Evolutionary conservation across 1,140 invertebrate genomes (phyloP), one percentile per base, ranked within the genome.

Genomic region (Kradibia gibbosae): DNA sequence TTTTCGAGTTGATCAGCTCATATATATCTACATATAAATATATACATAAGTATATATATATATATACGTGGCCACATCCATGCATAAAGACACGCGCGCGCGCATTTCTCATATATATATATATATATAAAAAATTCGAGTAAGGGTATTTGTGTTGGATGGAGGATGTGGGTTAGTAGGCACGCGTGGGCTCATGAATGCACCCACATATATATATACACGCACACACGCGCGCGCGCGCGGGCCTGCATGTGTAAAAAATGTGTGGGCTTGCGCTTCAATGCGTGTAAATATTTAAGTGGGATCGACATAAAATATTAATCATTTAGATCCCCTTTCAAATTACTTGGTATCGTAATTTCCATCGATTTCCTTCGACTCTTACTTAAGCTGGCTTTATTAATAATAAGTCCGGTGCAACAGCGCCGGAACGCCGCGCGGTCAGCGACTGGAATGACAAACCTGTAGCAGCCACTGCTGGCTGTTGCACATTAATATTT

Each of bases 361-460:
- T 60, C 20, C 0, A 70, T 45, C 4, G 1, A 7, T 11, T 70
- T 71, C 48, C 0, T 71, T 71, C 20, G 15, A 42, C 28, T 45
- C 48, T 71, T 48, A 71, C 15, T 71, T 20, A 25, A 1, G 28
- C 22, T 28, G 50, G 22, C 60, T 25, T 50, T 39, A 34, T 53
- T 53, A 3, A 78, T 28, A 71, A 22, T 25, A 2, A 80, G 1
- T 11, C 53, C 53, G 67, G 78, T 70, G 53, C 57, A 60, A 28
- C 36, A 80, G 65, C 78, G 78, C 78, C 78, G 78, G 78, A 80
- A 80, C 53, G 78, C 78, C 78, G 78, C 39, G 17, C 67, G 67
- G 67, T 20, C 10, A 60, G 62, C 70, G 50, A 72, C 25, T n/a
- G 7, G 53, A 73, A 71, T 71, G 34, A 70, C 5, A 71, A 78